Evolutionary conservation across 2,888 invertebrate species (phyloP), one percentile per base, ranked within the genome.

Genomic region (Tetramorium bicarinatum): DNA sequence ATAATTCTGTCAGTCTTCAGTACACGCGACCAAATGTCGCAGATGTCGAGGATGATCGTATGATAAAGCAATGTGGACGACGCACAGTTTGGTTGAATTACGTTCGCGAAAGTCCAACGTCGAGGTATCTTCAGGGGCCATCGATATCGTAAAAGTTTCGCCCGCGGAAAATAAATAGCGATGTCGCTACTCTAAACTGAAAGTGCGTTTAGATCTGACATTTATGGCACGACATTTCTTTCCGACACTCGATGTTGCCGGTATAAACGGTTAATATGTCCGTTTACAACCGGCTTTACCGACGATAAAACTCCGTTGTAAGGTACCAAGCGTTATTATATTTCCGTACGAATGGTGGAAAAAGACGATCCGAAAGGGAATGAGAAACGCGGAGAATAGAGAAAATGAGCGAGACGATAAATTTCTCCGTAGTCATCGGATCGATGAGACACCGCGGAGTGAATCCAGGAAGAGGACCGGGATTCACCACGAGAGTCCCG

Each of bases 191-290:
- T 81, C 83, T 69, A 83, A 81, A 76, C 83, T 72, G 85, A 81
- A 80, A 83, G 81, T 83, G 85, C 85, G 83, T 83, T 87, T 83
- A 87, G 81, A 75, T 64, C 81, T 85, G 87, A 85, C 87, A 82
- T 83, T 87, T 87, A 87, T 80, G 77, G 69, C 62, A 76, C 76
- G 83, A 83, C 85, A 83, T 83, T 85, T 82, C 83, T 81, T 81
- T 74, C 64, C 81, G 74, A 82, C 83, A 77, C 83, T 87, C 85
- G 85, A 85, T 85, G 83, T 71, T 74, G 74, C 80, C 83, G 67
- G 54, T 81, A 85, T 87, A 85, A 85, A 77, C 81, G 81, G 71
- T 85, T 85, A 87, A 87, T 87, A 87, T 62, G 81, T 77, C 67
- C 87, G 86, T 85, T 87, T 85, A 87, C 87, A 87, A 75, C 83